Base-by-base conservation (phyloP, 2,888 invertebrate species). In the Pherbina coryleti region DNA sequence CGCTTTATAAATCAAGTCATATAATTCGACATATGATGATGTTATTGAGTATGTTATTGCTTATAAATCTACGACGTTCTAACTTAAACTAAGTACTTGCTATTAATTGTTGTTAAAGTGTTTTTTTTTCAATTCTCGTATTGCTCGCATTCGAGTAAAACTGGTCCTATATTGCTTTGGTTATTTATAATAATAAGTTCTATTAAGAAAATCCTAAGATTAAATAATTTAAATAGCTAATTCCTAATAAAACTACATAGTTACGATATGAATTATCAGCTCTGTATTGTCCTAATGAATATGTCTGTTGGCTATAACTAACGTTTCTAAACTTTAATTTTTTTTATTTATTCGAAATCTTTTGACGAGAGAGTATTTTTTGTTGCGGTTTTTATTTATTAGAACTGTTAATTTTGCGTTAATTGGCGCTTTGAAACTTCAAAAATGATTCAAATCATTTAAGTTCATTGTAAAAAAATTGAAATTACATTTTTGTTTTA, bases 121-220 rank as follows among this genome's bases (percentile, higher is more conserved):
- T 11, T 22, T 25, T 37, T 44, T 14, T 44, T 44, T 44, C 44
- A 11, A 44, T 44, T 8, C 57, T 22, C 37, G 37, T 34, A 34
- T 37, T 66, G 37, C 37, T 55, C n/a, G n/a, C n/a, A 55, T 55
- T 60, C 22, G 57, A 25, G 22, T 49, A 66, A 72, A 51, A 67
- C 34, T 75, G 66, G 75, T 67, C 75, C 75, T 55, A 44, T 55
- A 66, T 55, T 53, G 75, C 55, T 75, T 53, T 75, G 51, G 53
- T 14, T 57, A 19, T 75, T 66, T 73, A n/a, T n/a, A 49, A 5
- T 22, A 25, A 44, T 71, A 71, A 4, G n/a, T 19, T 11, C 28
- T 44, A 60, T 55, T 14, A 49, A 34, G 37, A 55, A 17, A 25
- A 53, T 28, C 25, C 14, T 64, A 34, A 11, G n/a, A 22, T 44